Evolutionary conservation across 2,113 vertebrate genomes (phyloP), one percentile per base, ranked within the genome.

Genomic region (Sander lucioperca): DNA sequence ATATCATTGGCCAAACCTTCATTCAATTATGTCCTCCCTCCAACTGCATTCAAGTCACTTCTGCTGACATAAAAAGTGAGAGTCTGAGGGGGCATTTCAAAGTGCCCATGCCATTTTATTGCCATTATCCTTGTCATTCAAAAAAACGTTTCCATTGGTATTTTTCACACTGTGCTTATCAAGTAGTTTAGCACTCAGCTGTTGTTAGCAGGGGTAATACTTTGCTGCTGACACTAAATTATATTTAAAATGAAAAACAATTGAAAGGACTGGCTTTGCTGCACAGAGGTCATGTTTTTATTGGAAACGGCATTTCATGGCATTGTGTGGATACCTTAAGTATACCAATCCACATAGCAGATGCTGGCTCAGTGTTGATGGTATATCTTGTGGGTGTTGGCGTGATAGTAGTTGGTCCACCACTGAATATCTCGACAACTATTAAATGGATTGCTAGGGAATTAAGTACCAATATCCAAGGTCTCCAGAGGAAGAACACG

Each of bases 101-200:
- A 56, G 50, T 25, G 6, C 21, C 61, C 16, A n/a, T 14, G 39
- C 2, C 10, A 11, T 43, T 43, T 11, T 43, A 45, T 27, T 6
- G 54, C 3, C 59, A 23, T 43, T n/a, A 21, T 56, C n/a, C 19
- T 16, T 16, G 23, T 39, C 0, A 6, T 5, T 25, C 3, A 8
- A 14, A 23, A 25, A 39, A n/a, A n/a, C n/a, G n/a, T n/a, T n/a
- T n/a, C 3, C 6, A 0, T 19, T 66, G 36, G 2, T 27, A 13
- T 63, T 63, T 79, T 68, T 74, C 54, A 57, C 14, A 4, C 51
- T 47, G 4, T 63, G 10, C 54, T 73, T 62, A 66, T 61, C n/a
- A 23, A 15, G 16, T 4, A 45, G 2, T 23, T 70, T 23, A 23
- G 14, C 23, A 48, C 36, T 27, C 21, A 70, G 47, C 16, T 64